Conservation (phyloP, 2,888 invertebrate genomes). For the Pandemis corylana region DNA sequence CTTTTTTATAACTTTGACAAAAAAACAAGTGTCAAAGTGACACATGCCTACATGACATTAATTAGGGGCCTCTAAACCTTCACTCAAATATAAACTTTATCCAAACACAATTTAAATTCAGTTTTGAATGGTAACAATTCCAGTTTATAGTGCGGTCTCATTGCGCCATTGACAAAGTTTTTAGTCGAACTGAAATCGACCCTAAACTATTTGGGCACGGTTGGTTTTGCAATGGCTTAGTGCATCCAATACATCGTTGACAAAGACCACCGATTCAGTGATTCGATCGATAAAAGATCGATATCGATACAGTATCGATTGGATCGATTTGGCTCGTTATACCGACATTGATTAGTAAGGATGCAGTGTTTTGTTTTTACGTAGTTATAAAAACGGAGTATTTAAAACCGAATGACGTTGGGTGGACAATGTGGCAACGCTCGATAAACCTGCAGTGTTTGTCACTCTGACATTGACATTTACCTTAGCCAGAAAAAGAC, state of each 20-base stretch:
- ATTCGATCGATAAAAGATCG: conserved; percentile 43
- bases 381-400: background rate
- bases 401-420: too few species aligned
- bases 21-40: conserved; percentile 38
- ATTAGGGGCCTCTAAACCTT: conserved; percentile 25
- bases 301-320: conserved; percentile 39
- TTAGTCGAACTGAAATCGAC: conserved; percentile 10
- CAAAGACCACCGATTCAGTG: conserved; percentile 46
- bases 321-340: conserved; percentile 44
- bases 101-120: conserved; percentile 17
- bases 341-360: conserved; percentile 42
- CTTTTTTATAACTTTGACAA: conserved; percentile 30
- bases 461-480: too few species aligned
- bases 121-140: conserved; percentile 10
- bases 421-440: too few species aligned
- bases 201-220: conserved; percentile 10
- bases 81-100: conserved; percentile 16
- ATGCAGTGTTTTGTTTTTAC: conserved; percentile 32
- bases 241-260: conserved; percentile 39
- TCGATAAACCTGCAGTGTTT: too few species aligned
- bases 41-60: conserved; percentile 41
- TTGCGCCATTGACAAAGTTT: conserved; percentile 30
- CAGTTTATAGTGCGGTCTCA: conserved; percentile 9
- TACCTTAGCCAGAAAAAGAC: too few species aligned
- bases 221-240: conserved; percentile 13